Evolutionary conservation across 1,140 invertebrate species (phyloP).

Genomic region (Drosophila ambigua): DNA sequence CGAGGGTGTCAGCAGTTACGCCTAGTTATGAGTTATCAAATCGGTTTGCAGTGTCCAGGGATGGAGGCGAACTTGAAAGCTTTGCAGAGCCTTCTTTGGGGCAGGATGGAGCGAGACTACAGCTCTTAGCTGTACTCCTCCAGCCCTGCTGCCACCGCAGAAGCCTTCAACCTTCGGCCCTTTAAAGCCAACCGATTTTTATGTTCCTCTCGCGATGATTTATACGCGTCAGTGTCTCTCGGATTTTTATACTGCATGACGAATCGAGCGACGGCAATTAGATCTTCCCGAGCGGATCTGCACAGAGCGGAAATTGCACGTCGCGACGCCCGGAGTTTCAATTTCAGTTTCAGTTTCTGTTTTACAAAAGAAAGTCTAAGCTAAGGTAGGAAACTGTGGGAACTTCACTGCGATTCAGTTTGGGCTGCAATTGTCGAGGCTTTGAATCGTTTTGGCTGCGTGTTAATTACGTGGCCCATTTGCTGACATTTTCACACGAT

Average conservation of each 20-base stretch:
- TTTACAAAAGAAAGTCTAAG: conserved; percentile 65
- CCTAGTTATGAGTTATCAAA: conserved; percentile 80
- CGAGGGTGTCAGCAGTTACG: conserved; percentile 56
- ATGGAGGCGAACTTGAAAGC: neutral
- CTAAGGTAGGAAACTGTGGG: conserved; percentile 34
- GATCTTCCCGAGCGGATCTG: conserved; percentile 38
- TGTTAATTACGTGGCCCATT: neutral
- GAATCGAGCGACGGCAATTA: conserved; percentile 36
- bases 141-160: conserved; percentile 41
- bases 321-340: conserved; percentile 34
- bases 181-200: conserved; percentile 22
- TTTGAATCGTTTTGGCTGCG: conserved; percentile 25
- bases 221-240: conserved; percentile 28
- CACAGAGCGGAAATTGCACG: conserved; percentile 62
- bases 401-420: conserved; percentile 17
- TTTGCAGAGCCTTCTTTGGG: neutral
- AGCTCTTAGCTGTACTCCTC: neutral
- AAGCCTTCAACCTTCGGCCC: conserved; percentile 34
- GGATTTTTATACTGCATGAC: conserved; percentile 62
- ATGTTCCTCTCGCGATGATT: conserved; percentile 48
- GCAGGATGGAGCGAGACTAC: neutral
- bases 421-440: conserved; percentile 22
- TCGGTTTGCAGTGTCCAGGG: conserved; percentile 37
- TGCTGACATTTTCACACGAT: conserved; percentile 66
- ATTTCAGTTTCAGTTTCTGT: conserved; percentile 54